Conservation (phyloP, 2,888 invertebrate genomes). For the Formica aserva region DNA sequence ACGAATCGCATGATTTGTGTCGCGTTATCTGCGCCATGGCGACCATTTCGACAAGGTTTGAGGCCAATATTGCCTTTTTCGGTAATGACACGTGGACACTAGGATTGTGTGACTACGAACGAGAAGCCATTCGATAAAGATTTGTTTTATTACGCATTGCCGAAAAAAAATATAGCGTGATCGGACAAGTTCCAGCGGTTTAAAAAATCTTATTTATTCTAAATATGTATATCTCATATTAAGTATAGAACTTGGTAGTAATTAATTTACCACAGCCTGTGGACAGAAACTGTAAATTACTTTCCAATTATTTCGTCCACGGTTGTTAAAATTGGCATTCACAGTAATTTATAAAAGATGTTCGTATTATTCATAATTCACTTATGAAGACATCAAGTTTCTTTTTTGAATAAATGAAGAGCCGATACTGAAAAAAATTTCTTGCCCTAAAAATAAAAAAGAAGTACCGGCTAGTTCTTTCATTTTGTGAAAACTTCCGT, state of each 20-base stretch:
- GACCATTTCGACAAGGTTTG: slow-evolving; percentile 20
- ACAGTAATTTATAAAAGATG: neutral
- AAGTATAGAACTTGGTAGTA: neutral
- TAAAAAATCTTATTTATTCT: neutral
- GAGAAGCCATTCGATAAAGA: neutral
- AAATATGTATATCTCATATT: neutral
- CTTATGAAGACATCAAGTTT: neutral
- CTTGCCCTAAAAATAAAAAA: slow-evolving; percentile 2
- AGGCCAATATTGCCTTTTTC: neutral
- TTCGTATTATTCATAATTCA: neutral
- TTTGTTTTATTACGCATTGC: neutral
- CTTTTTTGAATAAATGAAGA: slow-evolving; percentile 13
- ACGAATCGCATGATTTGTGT: slow-evolving; percentile 63
- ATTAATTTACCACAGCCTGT: neutral
- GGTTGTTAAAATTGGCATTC: neutral
- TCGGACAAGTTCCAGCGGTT: neutral
- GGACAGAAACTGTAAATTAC: neutral
- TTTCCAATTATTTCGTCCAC: neutral
- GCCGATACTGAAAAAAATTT: slow-evolving; percentile 4
- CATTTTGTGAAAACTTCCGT: slow-evolving; percentile 19
- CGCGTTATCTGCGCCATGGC: slow-evolving; percentile 55
- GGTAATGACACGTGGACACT: neutral
- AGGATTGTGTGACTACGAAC: neutral
- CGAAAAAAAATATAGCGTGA: neutral
- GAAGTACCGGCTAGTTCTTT: neutral